Percentiles rank a stretch among this genome's conserved stretches.
These are phyloP conservation scores for Caranx melampygus DNA, from an alignment of 2,113 vertebrate genomes.

Conservation along the genomic window DNA sequence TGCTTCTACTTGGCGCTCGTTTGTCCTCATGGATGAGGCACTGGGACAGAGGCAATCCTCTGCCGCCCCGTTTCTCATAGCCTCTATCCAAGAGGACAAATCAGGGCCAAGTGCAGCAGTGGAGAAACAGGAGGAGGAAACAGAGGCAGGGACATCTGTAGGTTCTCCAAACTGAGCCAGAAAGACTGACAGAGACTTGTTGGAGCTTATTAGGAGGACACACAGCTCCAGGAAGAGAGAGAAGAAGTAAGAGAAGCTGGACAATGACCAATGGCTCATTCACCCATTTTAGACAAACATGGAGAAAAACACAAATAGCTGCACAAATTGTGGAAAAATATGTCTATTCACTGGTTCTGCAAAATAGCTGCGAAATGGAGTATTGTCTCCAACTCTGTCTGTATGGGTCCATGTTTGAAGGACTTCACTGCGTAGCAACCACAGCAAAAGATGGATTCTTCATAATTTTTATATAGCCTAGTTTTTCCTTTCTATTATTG, in stretches of 20 bases:
- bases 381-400: background rate
- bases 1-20: constrained; percentile 52
- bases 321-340: background rate
- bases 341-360: background rate
- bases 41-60: constrained; percentile 60
- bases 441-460: background rate
- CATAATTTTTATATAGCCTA: background rate
- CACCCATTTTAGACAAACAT: constrained; percentile 7
- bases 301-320: background rate
- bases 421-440: background rate
- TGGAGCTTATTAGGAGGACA: constrained; percentile 40
- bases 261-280: background rate
- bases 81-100: constrained; percentile 49
- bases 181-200: constrained; percentile 44
- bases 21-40: constrained; percentile 40
- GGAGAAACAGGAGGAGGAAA: constrained; percentile 67
- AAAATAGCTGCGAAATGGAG: background rate
- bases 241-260: constrained; percentile 19
- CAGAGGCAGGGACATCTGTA: constrained; percentile 59
- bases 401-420: background rate
- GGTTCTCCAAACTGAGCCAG: constrained; percentile 39
- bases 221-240: constrained; percentile 26
- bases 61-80: constrained; percentile 51
- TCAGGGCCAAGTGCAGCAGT: constrained; percentile 56
- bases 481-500: background rate